Base-by-base conservation (phyloP, 2,113 vertebrate species). In the Apteryx mantelli region DNA sequence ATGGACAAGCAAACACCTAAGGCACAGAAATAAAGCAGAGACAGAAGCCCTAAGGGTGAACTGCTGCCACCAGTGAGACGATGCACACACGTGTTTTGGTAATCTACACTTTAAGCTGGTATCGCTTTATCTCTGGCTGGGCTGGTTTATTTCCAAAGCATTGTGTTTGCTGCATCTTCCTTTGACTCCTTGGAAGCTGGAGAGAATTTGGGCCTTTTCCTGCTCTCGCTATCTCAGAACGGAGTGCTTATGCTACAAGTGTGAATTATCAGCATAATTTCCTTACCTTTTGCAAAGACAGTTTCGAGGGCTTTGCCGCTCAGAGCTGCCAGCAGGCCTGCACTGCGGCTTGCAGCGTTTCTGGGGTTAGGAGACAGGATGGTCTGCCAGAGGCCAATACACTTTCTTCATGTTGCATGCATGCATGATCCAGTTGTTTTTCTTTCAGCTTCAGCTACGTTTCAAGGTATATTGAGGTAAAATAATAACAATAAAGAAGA, bases 391-490 rank as follows among this genome's bases (percentile, higher is more conserved):
- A 70, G 56, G 60, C 55, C 13, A 5, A 63, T 66, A 92, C n/a
- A 2, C 69, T 84, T 77, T 86, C 40, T 60, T 82, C 66, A 36
- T 46, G 38, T 80, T 80, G n/a, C 71, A 61, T 69, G 40, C 40
- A 17, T 22, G 30, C 76, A 56, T 3, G 42, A 84, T 73, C 80
- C 65, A 75, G 78, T 55, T 85, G 32, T 82, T 78, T 96, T 97
- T 95, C 96, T 97, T 95, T 86, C 88, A 91, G 65, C 52, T 94
- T 77, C 86, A 89, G 85, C 78, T 93, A 34, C 34, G 19, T 88
- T 96, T 97, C 91, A 96, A 98, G 60, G 82, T 91, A 89, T 91
- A 80, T 52, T 73, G 75, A 71, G 55, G 74, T 77, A 66, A 63
- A 93, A 96, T 95, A 64, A 40, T 9, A 55, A 28, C 18, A 6